Conservation (phyloP, 2,113 vertebrate genomes). For the Alouatta palliata region DNA sequence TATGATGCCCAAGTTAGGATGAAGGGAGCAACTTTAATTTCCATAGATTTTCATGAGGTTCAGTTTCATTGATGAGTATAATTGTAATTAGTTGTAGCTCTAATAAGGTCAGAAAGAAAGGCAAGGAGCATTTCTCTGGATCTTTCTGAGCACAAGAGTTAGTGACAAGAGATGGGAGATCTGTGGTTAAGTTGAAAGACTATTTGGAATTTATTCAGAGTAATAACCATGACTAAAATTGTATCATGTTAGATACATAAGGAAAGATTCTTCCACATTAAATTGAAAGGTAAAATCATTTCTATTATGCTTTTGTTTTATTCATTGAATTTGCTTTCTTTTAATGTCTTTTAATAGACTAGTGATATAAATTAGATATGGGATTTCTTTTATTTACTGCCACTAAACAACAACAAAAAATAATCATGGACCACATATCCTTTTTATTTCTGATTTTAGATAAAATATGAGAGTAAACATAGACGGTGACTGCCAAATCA, state of each 20-base stretch:
- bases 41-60: neutral
- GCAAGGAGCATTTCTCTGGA: neutral
- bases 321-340: neutral
- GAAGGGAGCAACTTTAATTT: neutral
- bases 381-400: neutral
- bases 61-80: neutral
- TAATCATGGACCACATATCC: neutral
- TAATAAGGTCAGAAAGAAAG: neutral
- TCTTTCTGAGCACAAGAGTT: neutral
- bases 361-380: neutral
- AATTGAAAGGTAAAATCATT: neutral
- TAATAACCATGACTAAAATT: neutral
- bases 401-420: neutral
- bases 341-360: neutral
- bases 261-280: neutral
- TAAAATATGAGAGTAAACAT: neutral
- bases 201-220: neutral
- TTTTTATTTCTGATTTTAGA: neutral
- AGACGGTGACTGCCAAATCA: neutral
- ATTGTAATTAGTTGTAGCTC: neutral
- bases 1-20: neutral
- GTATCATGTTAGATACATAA: neutral
- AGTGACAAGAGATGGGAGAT: neutral
- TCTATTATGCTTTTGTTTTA: neutral
- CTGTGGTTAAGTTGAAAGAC: neutral